Conservation (phyloP, 2,797 vertebrate genomes). For the Alosa sapidissima region DNA sequence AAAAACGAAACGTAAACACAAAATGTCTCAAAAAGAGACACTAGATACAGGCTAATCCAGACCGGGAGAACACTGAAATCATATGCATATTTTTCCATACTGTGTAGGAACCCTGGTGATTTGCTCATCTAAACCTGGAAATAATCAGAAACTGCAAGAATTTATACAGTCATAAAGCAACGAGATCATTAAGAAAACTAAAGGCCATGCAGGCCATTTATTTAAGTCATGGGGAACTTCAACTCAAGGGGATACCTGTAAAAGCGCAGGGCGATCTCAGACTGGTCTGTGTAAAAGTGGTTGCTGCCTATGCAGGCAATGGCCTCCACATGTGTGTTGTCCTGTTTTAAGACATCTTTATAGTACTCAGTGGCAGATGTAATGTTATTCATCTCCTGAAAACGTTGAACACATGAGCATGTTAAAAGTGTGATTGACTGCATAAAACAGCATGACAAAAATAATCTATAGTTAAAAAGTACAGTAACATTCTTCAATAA, state of each 20-base stretch:
- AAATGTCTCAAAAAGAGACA: too few species aligned
- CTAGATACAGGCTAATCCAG: too few species aligned
- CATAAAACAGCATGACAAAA: neutral
- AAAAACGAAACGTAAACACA: too few species aligned
- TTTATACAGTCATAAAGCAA: too few species aligned
- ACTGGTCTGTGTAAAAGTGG: slow-evolving; percentile 97
- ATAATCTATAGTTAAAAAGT: neutral
- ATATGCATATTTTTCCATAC: too few species aligned
- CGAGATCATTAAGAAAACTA: too few species aligned
- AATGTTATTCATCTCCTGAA: slow-evolving; percentile 94
- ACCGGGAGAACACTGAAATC: too few species aligned
- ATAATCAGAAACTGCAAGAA: too few species aligned
- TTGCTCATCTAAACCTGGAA: too few species aligned
- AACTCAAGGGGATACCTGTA: slow-evolving; percentile 80
- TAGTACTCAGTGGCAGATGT: slow-evolving; percentile 90
- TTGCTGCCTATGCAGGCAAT: slow-evolving; percentile 97
- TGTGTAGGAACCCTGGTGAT: too few species aligned
- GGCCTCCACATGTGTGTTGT: slow-evolving; percentile 95
- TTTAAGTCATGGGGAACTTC: too few species aligned
- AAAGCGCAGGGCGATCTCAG: slow-evolving; percentile 93
- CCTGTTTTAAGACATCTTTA: slow-evolving; percentile 94
- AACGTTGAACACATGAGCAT: neutral
- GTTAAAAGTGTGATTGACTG: neutral
- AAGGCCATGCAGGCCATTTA: too few species aligned
- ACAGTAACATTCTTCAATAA: slow-evolving; percentile 13